Percentiles rank a stretch among this genome's conserved stretches.
These are phyloP conservation scores for Mamestra brassicae DNA, from an alignment of 2,888 invertebrate genomes.

Conservation along the genomic window DNA sequence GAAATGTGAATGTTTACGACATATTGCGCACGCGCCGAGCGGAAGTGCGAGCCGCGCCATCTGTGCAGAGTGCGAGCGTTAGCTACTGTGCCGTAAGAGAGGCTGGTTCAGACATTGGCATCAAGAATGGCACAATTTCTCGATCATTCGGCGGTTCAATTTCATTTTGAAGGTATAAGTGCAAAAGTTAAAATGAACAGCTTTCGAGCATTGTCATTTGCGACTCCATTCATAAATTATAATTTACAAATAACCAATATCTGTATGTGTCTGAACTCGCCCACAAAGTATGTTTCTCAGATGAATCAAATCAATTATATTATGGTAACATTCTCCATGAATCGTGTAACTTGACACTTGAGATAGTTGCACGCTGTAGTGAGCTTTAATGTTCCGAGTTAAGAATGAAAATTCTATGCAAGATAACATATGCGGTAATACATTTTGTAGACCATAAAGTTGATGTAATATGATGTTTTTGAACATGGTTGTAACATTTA, in stretches of 20 bases:
- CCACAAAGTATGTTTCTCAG: constrained; percentile 6
- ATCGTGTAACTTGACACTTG: constrained; percentile 28
- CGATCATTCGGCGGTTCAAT: neutral
- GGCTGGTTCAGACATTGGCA: constrained; percentile 38
- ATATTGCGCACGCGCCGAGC: constrained; percentile 49
- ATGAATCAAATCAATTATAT: constrained; percentile 48
- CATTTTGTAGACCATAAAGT: constrained; percentile 46
- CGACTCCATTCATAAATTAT: neutral
- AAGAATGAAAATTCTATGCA: constrained; percentile 57
- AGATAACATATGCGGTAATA: constrained; percentile 44
- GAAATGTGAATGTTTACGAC: constrained; percentile 50
- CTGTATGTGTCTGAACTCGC: constrained; percentile 42
- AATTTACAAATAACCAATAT: neutral
- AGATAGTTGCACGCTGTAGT: constrained; percentile 34
- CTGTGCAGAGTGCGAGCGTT: constrained; percentile 59
- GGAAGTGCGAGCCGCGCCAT: constrained; percentile 59
- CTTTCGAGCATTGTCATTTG: too few species aligned
- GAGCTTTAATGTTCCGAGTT: constrained; percentile 32
- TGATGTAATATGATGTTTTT: constrained; percentile 42
- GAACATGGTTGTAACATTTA: constrained; percentile 35
- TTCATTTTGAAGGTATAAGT: neutral
- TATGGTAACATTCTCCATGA: constrained; percentile 6
- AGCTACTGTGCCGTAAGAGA: constrained; percentile 11
- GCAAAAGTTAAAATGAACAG: too few species aligned
- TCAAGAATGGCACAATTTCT: neutral